Conservation (phyloP, 2,113 vertebrate genomes). For the Apaloderma vittatum region DNA sequence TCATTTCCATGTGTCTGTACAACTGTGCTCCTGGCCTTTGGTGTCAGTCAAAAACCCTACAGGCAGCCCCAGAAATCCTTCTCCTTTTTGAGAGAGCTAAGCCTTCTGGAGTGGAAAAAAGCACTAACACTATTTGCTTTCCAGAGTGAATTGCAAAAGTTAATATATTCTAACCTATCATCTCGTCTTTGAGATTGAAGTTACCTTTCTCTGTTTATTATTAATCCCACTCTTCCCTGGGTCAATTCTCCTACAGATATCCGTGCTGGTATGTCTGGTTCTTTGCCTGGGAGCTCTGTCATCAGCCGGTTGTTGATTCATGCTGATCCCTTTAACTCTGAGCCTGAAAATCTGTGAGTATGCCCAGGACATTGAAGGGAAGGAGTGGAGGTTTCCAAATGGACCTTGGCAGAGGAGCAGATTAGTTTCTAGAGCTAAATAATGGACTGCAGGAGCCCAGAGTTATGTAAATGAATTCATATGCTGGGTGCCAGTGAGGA, state of each 20-base stretch:
- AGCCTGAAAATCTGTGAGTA: conserved; percentile 94
- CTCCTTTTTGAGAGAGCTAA: not conserved
- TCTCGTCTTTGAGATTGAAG: not conserved
- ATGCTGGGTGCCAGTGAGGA: not conserved
- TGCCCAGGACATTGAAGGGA: not conserved
- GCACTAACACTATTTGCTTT: not conserved
- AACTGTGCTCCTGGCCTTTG: not conserved
- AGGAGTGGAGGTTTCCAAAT: not conserved
- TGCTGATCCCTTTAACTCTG: conserved; percentile 91
- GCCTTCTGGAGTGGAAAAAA: not conserved
- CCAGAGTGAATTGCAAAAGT: not conserved
- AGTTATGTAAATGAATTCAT: not conserved
- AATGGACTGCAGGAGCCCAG: not conserved
- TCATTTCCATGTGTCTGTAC: not conserved
- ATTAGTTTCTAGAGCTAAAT: not conserved
- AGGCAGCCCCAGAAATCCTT: not conserved
- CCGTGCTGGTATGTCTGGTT: conserved; percentile 87
- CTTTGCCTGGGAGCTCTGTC: conserved; percentile 89
- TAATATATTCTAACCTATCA: not conserved
- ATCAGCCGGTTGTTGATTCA: conserved; percentile 93
- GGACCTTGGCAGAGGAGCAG: not conserved
- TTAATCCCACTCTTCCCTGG: not conserved
- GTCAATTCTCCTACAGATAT: conserved; percentile 77
- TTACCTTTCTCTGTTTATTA: not conserved
- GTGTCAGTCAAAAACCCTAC: not conserved